phyloP scores from a whole-genome alignment of 2,113 vertebrate genomes.

The Nasalis larvatus region DNA sequence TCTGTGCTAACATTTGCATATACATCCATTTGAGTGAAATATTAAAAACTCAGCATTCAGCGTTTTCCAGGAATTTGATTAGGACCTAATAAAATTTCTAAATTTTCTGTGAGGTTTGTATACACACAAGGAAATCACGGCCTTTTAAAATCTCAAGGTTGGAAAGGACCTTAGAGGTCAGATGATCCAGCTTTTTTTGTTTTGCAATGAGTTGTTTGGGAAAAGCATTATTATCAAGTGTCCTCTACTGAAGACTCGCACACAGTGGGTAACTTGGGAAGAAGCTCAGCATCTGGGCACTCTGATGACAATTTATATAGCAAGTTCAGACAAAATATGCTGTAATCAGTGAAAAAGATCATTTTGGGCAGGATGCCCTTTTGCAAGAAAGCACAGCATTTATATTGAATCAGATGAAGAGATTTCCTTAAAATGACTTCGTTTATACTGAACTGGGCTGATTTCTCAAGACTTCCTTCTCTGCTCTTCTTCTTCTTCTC shows the following conservation, averaged over 20 bases:
- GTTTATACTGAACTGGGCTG: not conserved
- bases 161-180: not conserved
- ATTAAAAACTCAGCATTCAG: not conserved
- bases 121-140: not conserved
- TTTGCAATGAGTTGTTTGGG: not conserved
- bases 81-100: not conserved
- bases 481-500: not conserved
- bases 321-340: not conserved
- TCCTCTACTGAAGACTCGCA: not conserved
- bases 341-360: not conserved
- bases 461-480: not conserved
- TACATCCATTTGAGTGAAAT: conserved; percentile 28
- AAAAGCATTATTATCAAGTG: not conserved
- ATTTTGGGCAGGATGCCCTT: not conserved
- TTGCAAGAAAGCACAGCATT: not conserved
- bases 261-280: not conserved
- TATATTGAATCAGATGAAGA: not conserved
- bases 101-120: not conserved
- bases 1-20: conserved; percentile 39
- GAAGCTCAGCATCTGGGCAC: not conserved
- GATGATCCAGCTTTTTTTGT: not conserved
- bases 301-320: not conserved
- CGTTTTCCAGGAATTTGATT: not conserved
- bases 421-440: not conserved
- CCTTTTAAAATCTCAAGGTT: not conserved